Evolutionary conservation across 2,797 vertebrate species (phyloP), one percentile per base, ranked within the genome.

Genomic region (Molossus molossus): DNA sequence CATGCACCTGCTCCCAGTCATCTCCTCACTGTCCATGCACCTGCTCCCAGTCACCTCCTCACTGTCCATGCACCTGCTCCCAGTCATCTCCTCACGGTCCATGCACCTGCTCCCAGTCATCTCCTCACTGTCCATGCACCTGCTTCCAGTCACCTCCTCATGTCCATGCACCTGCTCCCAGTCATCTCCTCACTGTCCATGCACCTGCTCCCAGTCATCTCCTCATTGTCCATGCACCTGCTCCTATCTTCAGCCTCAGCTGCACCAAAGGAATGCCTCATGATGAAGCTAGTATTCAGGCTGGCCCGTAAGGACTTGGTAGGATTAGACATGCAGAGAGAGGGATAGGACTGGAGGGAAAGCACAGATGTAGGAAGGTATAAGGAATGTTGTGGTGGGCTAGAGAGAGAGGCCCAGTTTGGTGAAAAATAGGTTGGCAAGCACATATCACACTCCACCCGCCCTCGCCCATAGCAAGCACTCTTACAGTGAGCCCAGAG

Each of bases 391-490:
- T 15, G 17, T 4, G 1, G 20, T 6, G 17, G 50, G 60, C 33
- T 27, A 5, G 0, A 57, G 37, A 29, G 50, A 85, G 58, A 58
- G 33, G 58, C 53, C 72, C 55, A 12, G 20, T 4, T 6, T 8
- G 21, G 69, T 11, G 40, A 25, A 25, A 62, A 40, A 4, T 3
- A 23, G 15, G 29, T 50, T 8, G 23, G 40, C 29, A 65, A 64
- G 4, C 9, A 4, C 2, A 0, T 9, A 45, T n/a, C 67, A 1
- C 3, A 6, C 12, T 18, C 18, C 9, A 23, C 37, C 29, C n/a
- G 21, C 5, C 62, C 62, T 20, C 3, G 0, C 18, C 62, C 40
- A 3, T 0, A 20, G 50, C 65, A 82, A 23, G 72, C 13, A 4
- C 25, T 48, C 57, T 62, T 13, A 25, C n/a, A 12, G 37, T 33